Conservation (phyloP, 2,797 vertebrate species). For the Pangasius larnaudii region DNA sequence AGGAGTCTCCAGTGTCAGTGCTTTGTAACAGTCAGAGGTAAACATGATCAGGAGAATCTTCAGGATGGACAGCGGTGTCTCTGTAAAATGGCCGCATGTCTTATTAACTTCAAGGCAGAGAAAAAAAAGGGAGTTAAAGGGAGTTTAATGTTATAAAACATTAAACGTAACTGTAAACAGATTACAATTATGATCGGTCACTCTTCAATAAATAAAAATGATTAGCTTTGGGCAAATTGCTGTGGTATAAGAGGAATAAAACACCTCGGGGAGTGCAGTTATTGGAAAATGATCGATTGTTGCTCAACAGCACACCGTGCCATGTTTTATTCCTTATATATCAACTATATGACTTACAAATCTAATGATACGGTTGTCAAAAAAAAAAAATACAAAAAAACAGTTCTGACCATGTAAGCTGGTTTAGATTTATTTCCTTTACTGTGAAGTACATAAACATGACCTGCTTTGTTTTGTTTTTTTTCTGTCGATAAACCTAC, state of each 20-base stretch:
- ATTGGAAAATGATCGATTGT: background rate
- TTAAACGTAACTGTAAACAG: background rate
- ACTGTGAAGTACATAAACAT: conserved; percentile 44
- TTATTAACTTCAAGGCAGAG: background rate
- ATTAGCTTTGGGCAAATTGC: background rate
- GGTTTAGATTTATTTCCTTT: conserved; percentile 54
- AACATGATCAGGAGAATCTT: conserved; percentile 7
- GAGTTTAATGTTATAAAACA: background rate
- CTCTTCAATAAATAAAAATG: background rate
- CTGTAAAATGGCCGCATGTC: background rate
- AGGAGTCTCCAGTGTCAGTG: background rate
- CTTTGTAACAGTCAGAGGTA: background rate
- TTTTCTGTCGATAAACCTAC: conserved; percentile 7
- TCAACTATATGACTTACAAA: background rate
- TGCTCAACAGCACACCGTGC: background rate
- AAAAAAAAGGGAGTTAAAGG: background rate
- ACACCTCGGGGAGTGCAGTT: background rate
- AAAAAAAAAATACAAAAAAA: conserved; percentile 65
- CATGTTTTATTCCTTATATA: background rate
- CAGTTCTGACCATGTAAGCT: conserved; percentile 36
- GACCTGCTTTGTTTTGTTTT: conserved; percentile 10
- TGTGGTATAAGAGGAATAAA: conserved; percentile 27
- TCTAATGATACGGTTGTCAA: background rate
- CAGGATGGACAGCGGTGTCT: background rate
- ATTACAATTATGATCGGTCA: background rate